Evolutionary conservation across 2,888 invertebrate genomes (phyloP), one percentile per base, ranked within the genome.

Genomic region (Acronicta psi): DNA sequence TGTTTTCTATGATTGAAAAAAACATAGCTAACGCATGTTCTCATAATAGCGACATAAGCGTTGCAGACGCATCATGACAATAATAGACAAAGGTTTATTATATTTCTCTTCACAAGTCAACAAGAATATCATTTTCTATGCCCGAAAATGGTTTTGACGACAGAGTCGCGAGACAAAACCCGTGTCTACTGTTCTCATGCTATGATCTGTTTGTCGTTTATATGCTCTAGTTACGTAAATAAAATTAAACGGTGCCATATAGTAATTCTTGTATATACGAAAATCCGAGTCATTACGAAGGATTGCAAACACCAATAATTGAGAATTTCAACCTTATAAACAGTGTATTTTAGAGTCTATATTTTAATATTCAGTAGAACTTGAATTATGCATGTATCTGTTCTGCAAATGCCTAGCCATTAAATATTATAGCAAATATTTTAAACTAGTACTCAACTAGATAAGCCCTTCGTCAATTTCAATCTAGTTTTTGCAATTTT

Each of bases 351-450:
- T 55, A 53, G 40, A 50, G 40, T 51, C 34, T 45, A 49, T 36
- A 47, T 57, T 55, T 34, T 11, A 23, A 45, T 40, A 50, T 8
- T 20, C 9, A 11, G 13, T 52, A 36, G 3, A 51, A 45, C 43
- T 56, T 52, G 47, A n/a, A 71, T 57, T 75, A 72, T 64, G 58
- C 37, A 59, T 57, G 59, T 50, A 46, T 60, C 20, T 58, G 41
- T 58, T 38, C 20, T 14, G 53, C 7, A 29, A 54, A 47, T 50
- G 37, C 17, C 18, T 45, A 41, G 49, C 10, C 29, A 42, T 52
- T 61, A n/a, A n/a, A n/a, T n/a, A n/a, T n/a, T n/a, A n/a, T n/a
- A 55, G 29, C 25, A 44, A 56, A 59, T 59, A 58, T 40, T 45
- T 34, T 60, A 47, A 71, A 51, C 53, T 61, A 69, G 56, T 67